Evolutionary conservation across 2,797 vertebrate genomes (phyloP).

Genomic region (Sebastes melanostomus): DNA sequence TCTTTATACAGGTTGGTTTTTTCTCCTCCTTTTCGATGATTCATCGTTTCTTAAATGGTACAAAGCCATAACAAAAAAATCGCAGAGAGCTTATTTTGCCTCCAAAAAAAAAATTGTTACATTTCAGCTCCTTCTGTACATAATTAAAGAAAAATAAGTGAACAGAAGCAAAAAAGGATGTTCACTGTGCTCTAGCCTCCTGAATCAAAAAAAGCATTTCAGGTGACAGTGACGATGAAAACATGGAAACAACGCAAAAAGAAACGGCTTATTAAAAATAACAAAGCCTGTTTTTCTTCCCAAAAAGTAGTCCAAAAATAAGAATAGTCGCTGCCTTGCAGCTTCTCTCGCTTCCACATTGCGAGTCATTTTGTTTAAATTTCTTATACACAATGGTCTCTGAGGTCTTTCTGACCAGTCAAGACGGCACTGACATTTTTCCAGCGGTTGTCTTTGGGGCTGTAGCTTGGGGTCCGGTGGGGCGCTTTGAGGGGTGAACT

Average conservation of each 20-base stretch:
- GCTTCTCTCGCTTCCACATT: constrained; percentile 46
- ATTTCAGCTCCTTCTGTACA: constrained; percentile 74
- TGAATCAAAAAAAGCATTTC: constrained; percentile 56
- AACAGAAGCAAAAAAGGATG: constrained; percentile 60
- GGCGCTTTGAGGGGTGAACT: constrained; percentile 85
- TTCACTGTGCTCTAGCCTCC: constrained; percentile 65
- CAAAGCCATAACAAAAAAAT: constrained; percentile 58
- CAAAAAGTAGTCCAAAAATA: constrained; percentile 65
- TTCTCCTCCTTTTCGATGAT: constrained; percentile 45
- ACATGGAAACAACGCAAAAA: constrained; percentile 61
- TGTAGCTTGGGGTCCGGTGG: constrained; percentile 84
- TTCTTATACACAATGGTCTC: constrained; percentile 86
- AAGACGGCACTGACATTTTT: constrained; percentile 86
- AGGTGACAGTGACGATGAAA: constrained; percentile 68
- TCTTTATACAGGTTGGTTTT: constrained; percentile 68
- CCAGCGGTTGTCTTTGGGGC: constrained; percentile 95
- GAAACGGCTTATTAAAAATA: constrained; percentile 64
- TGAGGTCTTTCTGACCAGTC: constrained; percentile 85
- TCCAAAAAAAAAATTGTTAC: constrained; percentile 64
- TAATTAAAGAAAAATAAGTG: constrained; percentile 68
- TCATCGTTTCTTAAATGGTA: constrained; percentile 65
- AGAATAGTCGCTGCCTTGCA: constrained; percentile 58
- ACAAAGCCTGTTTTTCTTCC: constrained; percentile 69
- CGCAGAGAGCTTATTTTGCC: constrained; percentile 60
- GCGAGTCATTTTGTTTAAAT: constrained; percentile 51